Percentiles rank a stretch among this genome's conserved stretches.
phyloP scores from a whole-genome alignment of 2,888 invertebrate species.

The Ferdinandea cuprea region DNA sequence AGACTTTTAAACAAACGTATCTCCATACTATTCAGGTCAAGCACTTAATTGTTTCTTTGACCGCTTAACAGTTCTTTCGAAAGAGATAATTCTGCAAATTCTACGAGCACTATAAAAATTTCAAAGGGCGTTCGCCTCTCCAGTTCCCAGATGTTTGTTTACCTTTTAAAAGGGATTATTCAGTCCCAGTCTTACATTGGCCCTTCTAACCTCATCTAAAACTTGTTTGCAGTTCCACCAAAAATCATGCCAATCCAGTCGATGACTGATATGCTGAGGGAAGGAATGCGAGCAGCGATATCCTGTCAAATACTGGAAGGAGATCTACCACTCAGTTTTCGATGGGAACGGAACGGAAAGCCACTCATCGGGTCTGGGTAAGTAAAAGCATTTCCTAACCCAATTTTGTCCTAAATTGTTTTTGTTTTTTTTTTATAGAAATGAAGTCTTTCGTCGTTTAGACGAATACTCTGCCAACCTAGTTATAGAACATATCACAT shows the following conservation, averaged over 20 bases:
- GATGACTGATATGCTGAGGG: conserved; percentile 90
- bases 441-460: conserved; percentile 86
- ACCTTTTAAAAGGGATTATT: too few species aligned
- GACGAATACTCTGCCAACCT: conserved; percentile 94
- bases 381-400: conserved; percentile 61
- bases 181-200: too few species aligned
- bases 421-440: conserved; percentile 76
- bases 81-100: too few species aligned
- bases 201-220: neutral
- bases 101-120: too few species aligned
- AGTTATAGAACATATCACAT: conserved; percentile 93
- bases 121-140: too few species aligned
- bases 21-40: too few species aligned
- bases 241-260: conserved; percentile 93
- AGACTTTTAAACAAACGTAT: too few species aligned
- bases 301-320: conserved; percentile 96
- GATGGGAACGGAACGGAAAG: conserved; percentile 95
- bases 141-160: too few species aligned
- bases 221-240: conserved; percentile 87
- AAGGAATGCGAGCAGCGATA: conserved; percentile 94
- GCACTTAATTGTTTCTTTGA: too few species aligned
- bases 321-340: conserved; percentile 94
- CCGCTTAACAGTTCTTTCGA: too few species aligned
- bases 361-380: conserved; percentile 87
- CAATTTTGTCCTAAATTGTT: neutral